Percentiles rank a stretch among this genome's conserved stretches.
Conservation (phyloP, 2,113 vertebrate species). For the Merops nubicus region DNA sequence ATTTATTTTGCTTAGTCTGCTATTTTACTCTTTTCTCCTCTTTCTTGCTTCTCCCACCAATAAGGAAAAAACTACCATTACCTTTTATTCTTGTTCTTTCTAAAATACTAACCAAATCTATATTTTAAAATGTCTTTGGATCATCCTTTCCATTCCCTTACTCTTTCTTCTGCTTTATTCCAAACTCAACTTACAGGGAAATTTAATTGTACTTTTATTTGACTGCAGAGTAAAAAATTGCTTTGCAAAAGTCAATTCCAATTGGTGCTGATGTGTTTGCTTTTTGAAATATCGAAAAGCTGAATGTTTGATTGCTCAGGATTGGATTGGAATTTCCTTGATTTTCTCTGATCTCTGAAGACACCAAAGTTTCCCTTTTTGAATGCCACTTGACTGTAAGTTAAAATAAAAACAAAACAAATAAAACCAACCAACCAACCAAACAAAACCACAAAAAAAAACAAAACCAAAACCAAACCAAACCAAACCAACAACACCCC, state of each 20-base stretch:
- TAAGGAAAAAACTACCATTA: neutral
- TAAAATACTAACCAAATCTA: neutral
- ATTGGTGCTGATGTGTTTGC: neutral
- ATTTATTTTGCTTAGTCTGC: slow-evolving; percentile 26
- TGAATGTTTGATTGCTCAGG: slow-evolving; percentile 1
- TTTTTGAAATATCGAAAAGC: slow-evolving; percentile 10
- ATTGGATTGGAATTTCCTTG: slow-evolving; percentile 31
- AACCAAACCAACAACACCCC: too few species aligned
- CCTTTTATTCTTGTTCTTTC: neutral
- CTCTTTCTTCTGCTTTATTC: neutral
- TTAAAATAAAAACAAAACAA: neutral
- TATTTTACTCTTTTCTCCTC: neutral
- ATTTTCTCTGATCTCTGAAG: slow-evolving; percentile 26
- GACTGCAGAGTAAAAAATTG: neutral
- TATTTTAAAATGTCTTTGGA: neutral
- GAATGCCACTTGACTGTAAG: neutral
- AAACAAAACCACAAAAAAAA: neutral
- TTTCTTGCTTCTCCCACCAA: neutral
- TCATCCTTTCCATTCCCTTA: neutral
- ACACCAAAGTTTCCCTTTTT: neutral
- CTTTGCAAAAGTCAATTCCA: neutral
- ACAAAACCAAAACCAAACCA: too few species aligned
- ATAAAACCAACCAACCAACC: too few species aligned
- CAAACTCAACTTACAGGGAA: neutral
- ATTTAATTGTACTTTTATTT: neutral